A percentile compares a stretch with the other conserved stretches of the same genome.
phyloP scores from a whole-genome alignment of 2,113 vertebrate genomes.

The Atractosteus spatula region DNA sequence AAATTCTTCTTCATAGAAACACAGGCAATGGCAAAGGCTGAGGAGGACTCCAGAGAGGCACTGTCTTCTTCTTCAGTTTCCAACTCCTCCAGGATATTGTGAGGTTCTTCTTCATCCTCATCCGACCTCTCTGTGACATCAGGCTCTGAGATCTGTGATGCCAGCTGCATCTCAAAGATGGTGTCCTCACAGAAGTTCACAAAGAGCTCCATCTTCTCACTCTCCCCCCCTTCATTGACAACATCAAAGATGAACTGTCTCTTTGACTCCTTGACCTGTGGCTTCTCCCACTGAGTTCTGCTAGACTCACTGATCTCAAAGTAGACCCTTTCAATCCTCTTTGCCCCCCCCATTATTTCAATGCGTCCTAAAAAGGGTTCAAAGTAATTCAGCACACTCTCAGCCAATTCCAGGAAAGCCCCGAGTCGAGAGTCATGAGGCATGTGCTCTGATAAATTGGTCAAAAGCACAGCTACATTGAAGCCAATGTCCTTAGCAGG shows the following conservation, averaged over 20 bases:
- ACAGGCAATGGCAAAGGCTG: conserved; percentile 85
- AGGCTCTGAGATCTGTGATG: conserved; percentile 91
- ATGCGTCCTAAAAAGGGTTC: conserved; percentile 92
- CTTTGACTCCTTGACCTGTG: conserved; percentile 97
- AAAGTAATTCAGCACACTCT: conserved; percentile 94
- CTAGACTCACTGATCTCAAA: conserved; percentile 97
- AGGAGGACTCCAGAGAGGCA: conserved; percentile 74
- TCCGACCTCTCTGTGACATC: conserved; percentile 78
- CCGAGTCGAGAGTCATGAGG: conserved; percentile 87
- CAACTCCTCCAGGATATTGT: conserved; percentile 62
- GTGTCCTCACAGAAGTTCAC: conserved; percentile 99
- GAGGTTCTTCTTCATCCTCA: conserved; percentile 72
- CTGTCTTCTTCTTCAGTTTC: conserved; percentile 76
- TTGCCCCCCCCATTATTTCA: conserved; percentile 96
- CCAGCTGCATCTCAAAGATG: conserved; percentile 97
- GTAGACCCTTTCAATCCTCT: conserved; percentile 95
- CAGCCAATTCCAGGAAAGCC: conserved; percentile 85
- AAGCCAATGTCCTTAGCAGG: conserved; percentile 97
- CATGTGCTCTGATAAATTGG: conserved; percentile 96
- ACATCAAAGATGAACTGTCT: conserved; percentile 98
- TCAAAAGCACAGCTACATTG: conserved; percentile 90
- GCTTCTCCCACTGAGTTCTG: conserved; percentile 96
- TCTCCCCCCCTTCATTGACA: conserved; percentile 94
- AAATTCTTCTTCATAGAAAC: conserved; percentile 76
- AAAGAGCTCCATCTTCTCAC: conserved; percentile 98